Conservation (phyloP, 2,797 vertebrate species). For the Phalanger gymnotis region DNA sequence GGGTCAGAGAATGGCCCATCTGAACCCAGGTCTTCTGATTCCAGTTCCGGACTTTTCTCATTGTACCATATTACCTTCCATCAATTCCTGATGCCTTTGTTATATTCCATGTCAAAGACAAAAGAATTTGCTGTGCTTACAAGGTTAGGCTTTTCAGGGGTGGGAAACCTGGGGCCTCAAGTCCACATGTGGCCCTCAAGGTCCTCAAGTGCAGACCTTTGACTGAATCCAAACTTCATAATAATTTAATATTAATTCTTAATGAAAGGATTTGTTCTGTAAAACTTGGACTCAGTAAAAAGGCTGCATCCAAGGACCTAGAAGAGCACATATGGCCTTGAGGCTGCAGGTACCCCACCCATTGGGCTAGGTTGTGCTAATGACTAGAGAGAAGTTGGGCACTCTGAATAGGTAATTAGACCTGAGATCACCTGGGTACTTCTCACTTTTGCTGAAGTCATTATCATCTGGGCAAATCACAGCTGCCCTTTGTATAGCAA, state of each 20-base stretch:
- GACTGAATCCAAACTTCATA: no score
- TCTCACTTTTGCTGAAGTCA: neutral
- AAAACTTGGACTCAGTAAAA: no score
- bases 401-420: neutral
- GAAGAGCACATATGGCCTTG: no score
- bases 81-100: neutral
- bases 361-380: neutral
- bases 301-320: no score
- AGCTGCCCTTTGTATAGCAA: neutral
- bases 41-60: neutral
- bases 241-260: no score
- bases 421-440: neutral
- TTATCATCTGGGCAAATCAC: neutral
- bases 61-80: neutral
- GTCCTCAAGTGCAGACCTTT: no score
- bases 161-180: no score
- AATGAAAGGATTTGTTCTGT: no score
- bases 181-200: no score
- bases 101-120: neutral
- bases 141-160: no score
- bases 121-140: neutral
- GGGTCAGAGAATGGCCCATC: neutral
- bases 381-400: neutral
- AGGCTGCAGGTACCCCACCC: no score
- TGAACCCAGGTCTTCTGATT: neutral